phyloP scores from a whole-genome alignment of 1,140 invertebrate genomes.

The Pomacea maculata region DNA sequence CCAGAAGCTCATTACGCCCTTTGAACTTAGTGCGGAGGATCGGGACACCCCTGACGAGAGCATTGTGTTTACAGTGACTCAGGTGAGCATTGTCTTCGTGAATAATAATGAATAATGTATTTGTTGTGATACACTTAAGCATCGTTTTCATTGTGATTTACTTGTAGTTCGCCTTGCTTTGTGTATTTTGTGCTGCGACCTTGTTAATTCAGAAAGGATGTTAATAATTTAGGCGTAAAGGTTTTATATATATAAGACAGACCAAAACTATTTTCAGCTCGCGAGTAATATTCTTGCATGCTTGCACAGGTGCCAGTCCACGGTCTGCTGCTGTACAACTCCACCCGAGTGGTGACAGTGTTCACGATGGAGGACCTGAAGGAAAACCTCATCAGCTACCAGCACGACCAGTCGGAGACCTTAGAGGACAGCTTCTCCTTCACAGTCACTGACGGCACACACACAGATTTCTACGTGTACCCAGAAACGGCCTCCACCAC shows the following conservation, averaged over 20 bases:
- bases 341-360: conserved; percentile 45
- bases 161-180: no score
- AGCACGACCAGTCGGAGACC: conserved; percentile 66
- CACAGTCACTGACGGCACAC: conserved; percentile 63
- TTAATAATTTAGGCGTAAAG: no score
- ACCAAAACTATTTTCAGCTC: no score
- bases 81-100: conserved; percentile 20
- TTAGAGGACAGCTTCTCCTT: conserved; percentile 63
- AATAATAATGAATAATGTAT: no score
- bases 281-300: neutral
- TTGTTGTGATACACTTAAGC: no score
- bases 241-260: no score
- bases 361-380: conserved; percentile 63
- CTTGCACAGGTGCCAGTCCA: conserved; percentile 54
- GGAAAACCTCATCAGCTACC: conserved; percentile 62
- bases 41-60: conserved; percentile 59
- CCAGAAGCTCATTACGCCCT: conserved; percentile 62
- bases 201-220: no score
- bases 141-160: no score
- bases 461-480: conserved; percentile 63
- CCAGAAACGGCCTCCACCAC: conserved; percentile 53
- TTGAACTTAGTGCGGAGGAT: conserved; percentile 66
- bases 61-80: conserved; percentile 60
- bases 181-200: no score
- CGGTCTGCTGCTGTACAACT: conserved; percentile 61